Evolutionary conservation across 2,113 vertebrate genomes (phyloP), one percentile per base, ranked within the genome.

Genomic region (Grammomys dolichurus): DNA sequence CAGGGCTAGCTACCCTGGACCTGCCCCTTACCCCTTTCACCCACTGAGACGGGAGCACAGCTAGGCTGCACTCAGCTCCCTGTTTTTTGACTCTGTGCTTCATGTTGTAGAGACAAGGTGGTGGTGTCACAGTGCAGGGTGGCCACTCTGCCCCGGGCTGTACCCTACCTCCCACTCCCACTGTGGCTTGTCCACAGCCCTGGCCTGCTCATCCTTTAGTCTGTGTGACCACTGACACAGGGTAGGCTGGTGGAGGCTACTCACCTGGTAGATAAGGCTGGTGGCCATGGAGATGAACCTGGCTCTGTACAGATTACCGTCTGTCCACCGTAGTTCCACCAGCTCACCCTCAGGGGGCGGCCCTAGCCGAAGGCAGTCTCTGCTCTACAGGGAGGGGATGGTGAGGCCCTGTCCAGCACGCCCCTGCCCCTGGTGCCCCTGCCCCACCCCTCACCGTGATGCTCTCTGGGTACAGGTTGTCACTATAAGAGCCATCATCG

Each of bases 381-480:
- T 99, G 98, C 99, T 99, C 99, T 99, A 98, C 16, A 77, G 72
- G 72, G 70, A 86, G 72, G 0, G 48, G 0, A 0, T 0, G 4
- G 28, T 82, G 70, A 94, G 93, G 22, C 16, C 9, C 16, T 0
- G 51, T 7, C 22, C 3, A 6, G 13, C 46, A 7, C 3, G 31
- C 19, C 56, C 80, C 63, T 65, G 63, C 63, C 10, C 24, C 17
- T 2, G 6, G 14, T 8, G 14, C 28, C 31, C 36, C 36, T 14
- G 16, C n/a, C 56, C 72, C 3, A 11, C 7, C 40, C 40, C 54
- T 33, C 98, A 99, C 99, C 10, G 99, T 96, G 88, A 99, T 98
- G 97, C 99, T 99, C 98, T 99, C 99, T 0, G 99, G 99, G 97
- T 99, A 99, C 22, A 99, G 95, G 97, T 99, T 99, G 98, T 99